phyloP scores from a whole-genome alignment of 2,113 vertebrate species.

The Poecilia latipinna region DNA sequence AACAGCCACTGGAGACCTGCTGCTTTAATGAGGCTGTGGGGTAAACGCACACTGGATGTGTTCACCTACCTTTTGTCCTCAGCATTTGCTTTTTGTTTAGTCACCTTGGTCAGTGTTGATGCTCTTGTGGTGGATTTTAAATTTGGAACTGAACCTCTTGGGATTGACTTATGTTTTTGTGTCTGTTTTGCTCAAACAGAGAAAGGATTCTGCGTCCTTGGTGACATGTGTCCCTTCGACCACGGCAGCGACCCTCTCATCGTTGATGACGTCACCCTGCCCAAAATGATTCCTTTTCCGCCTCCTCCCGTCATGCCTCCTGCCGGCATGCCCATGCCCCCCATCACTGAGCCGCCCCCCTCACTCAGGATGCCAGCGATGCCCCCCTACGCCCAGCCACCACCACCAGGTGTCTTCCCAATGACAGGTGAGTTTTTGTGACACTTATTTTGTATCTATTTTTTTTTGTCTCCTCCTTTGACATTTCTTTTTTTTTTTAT shows the following conservation, averaged over 20 bases:
- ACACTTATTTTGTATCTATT: background rate
- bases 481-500: background rate
- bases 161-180: background rate
- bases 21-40: constrained; percentile 63
- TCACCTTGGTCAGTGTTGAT: background rate
- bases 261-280: constrained; percentile 93
- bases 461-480: background rate
- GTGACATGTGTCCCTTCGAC: constrained; percentile 95
- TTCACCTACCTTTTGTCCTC: constrained; percentile 10
- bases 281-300: constrained; percentile 95
- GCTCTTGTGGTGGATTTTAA: background rate
- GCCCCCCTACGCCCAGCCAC: constrained; percentile 86
- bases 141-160: background rate
- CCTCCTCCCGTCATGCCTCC: constrained; percentile 88
- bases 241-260: constrained; percentile 94
- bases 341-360: constrained; percentile 72
- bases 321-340: constrained; percentile 80
- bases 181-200: constrained; percentile 77
- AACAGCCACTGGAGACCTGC: constrained; percentile 34
- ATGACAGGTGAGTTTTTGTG: constrained; percentile 83
- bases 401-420: constrained; percentile 90
- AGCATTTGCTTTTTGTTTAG: background rate
- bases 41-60: constrained; percentile 41
- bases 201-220: constrained; percentile 96
- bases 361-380: constrained; percentile 82